A percentile compares a stretch with the other conserved stretches of the same genome.
Conservation (phyloP, 2,797 vertebrate genomes). For the Fistularia commersonii region DNA sequence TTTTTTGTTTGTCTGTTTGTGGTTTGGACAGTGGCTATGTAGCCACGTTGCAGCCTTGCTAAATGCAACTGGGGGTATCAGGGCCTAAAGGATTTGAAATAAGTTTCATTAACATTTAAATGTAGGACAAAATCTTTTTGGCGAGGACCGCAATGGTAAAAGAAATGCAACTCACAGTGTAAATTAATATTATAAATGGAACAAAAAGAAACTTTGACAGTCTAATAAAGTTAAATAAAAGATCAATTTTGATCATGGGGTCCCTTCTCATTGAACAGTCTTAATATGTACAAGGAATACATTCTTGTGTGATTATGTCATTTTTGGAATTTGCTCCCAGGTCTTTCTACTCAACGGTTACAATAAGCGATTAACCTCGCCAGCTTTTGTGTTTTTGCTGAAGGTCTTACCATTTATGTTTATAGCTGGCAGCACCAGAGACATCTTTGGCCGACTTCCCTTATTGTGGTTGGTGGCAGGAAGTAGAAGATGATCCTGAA, state of each 20-base stretch:
- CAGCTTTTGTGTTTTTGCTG: constrained; percentile 23
- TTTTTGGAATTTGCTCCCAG: constrained; percentile 26
- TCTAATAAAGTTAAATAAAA: too few species aligned
- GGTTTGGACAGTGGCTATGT: constrained; percentile 11
- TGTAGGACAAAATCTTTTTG: neutral
- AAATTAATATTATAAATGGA: too few species aligned
- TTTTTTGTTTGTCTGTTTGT: constrained; percentile 15
- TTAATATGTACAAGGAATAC: constrained; percentile 12
- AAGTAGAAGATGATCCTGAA: constrained; percentile 92
- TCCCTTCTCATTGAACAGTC: neutral
- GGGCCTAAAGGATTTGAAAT: constrained; percentile 8
- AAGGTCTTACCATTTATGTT: constrained; percentile 89
- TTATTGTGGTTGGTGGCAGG: constrained; percentile 95
- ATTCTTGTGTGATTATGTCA: constrained; percentile 20
- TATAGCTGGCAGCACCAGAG: constrained; percentile 90
- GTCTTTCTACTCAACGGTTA: constrained; percentile 26
- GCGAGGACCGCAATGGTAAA: neutral
- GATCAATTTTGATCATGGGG: constrained; percentile 4
- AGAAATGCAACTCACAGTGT: neutral
- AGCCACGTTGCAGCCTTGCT: constrained; percentile 17
- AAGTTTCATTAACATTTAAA: constrained; percentile 15
- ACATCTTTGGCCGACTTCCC: constrained; percentile 95
- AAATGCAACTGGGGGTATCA: constrained; percentile 13
- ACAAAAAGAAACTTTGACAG: too few species aligned
- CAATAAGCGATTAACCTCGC: constrained; percentile 15